These are phyloP conservation scores for Egretta garzetta DNA, from an alignment of 2,113 vertebrate species.

Conservation along the genomic window DNA sequence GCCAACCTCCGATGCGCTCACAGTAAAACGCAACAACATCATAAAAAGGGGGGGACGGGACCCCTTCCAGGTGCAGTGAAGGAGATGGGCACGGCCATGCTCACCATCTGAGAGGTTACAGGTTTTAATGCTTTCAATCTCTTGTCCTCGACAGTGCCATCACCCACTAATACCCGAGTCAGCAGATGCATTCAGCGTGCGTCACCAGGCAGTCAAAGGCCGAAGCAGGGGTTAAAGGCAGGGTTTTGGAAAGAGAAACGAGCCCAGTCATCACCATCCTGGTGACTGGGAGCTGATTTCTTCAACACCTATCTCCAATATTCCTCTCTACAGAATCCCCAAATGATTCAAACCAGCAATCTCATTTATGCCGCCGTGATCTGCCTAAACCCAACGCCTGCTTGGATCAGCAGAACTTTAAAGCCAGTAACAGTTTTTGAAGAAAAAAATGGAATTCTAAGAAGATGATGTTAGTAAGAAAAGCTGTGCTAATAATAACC, in stretches of 20 bases:
- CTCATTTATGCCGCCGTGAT: not conserved
- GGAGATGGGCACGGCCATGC: not conserved
- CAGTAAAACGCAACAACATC: not conserved
- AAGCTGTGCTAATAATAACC: not conserved
- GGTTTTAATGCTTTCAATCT: not conserved
- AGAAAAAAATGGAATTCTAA: not conserved
- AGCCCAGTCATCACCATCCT: not conserved
- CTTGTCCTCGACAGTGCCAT: not conserved
- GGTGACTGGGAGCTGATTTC: not conserved
- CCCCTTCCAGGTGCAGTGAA: not conserved
- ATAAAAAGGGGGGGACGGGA: too few species aligned
- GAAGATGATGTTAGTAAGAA: not conserved
- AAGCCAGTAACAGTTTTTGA: not conserved
- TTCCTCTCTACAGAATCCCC: not conserved
- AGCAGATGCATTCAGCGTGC: fast-evolving
- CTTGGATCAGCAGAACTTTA: not conserved
- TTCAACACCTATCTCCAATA: not conserved
- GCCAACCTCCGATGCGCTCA: fast-evolving
- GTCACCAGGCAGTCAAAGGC: not conserved
- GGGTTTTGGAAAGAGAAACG: not conserved
- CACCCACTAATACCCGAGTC: not conserved
- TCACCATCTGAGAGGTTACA: not conserved
- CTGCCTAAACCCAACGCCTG: not conserved
- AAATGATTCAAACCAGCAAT: not conserved
- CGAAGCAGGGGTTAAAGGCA: not conserved